Base-by-base conservation (phyloP, 2,797 vertebrate genomes). In the Hafferia zeledoni region DNA sequence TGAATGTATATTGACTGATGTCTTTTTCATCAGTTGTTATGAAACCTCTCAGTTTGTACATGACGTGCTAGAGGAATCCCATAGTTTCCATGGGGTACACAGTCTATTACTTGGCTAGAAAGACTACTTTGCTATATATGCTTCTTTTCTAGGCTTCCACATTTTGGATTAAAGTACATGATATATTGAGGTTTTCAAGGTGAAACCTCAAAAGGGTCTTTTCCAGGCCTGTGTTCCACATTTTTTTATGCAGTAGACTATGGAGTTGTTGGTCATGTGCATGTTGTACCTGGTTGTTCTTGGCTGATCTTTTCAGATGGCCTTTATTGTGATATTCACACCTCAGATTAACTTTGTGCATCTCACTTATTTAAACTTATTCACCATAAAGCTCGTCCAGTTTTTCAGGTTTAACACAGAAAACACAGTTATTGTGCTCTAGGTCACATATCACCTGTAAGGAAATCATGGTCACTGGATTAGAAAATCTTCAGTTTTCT, bases 1-100 rank as follows among this genome's bases (percentile, higher is more conserved):
- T 82, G 39, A 80, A 87, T 82, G 59, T 93, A 93, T 83, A 89
- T 76, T 92, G 90, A 69, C 65, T 82, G 86, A 69, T 91, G 76
- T 80, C 83, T 78, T 96, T 87, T 93, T 89, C 72, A 91, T 68
- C 68, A 84, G 87, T 85, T 94, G 44, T 90, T 91, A 84, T 33
- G 88, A 88, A 95, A 69, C 70, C 68, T 64, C 17, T 83, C 30
- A 44, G 63, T 70, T 76, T 92, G 47, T 89, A 67, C 25, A n/a
- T 59, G 47, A 67, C 68, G 75, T 53, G 53, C n/a, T 8, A 74
- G 18, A 85, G 22, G 63, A 91, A 72, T 69, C 37, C 14, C 33
- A 39, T 33, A 23, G 27, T 39, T 59, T 69, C 53, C 65, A 64
- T 57, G 9, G 68, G 39, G 57, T 67, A 59, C 86, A 64, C n/a